phyloP scores from a whole-genome alignment of 2,113 vertebrate species.

The Microcebus lehilahytsara region DNA sequence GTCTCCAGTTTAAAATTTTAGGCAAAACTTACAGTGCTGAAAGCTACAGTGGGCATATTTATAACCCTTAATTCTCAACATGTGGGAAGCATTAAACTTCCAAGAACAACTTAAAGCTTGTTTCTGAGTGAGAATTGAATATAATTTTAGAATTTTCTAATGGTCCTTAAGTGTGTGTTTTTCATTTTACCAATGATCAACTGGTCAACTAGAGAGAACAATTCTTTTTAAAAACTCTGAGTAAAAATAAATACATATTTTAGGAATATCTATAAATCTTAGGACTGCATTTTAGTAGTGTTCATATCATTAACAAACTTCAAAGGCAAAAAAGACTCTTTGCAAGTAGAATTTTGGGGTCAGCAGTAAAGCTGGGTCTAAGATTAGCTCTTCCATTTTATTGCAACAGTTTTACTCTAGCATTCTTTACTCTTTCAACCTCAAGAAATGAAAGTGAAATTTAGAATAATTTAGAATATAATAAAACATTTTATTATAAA shows the following conservation, averaged over 20 bases:
- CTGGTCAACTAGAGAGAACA: slow-evolving; percentile 39
- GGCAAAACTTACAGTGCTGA: slow-evolving; percentile 39
- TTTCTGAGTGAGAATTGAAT: slow-evolving; percentile 71
- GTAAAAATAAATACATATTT: slow-evolving; percentile 41
- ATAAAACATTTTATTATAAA: slow-evolving; percentile 3
- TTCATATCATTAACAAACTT: slow-evolving; percentile 55
- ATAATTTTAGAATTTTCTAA: not conserved
- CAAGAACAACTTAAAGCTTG: slow-evolving; percentile 85
- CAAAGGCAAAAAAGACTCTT: slow-evolving; percentile 48
- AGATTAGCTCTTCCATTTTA: slow-evolving; percentile 7
- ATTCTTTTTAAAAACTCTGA: slow-evolving; percentile 53
- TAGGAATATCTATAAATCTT: slow-evolving; percentile 47
- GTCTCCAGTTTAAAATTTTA: not conserved
- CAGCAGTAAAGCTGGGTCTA: not conserved
- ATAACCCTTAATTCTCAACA: slow-evolving; percentile 87
- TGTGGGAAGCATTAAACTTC: slow-evolving; percentile 85
- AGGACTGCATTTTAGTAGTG: slow-evolving; percentile 24
- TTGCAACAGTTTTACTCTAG: not conserved
- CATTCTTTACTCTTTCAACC: slow-evolving; percentile 13
- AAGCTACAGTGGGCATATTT: slow-evolving; percentile 86
- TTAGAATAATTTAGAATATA: not conserved
- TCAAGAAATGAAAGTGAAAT: slow-evolving; percentile 40
- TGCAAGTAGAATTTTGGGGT: slow-evolving; percentile 48
- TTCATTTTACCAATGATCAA: slow-evolving; percentile 47
- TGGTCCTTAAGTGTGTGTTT: slow-evolving; percentile 42